Evolutionary conservation across 2,888 invertebrate genomes (phyloP), one percentile per base, ranked within the genome.

Genomic region (Scaptodrosophila latifasciaeformis): DNA sequence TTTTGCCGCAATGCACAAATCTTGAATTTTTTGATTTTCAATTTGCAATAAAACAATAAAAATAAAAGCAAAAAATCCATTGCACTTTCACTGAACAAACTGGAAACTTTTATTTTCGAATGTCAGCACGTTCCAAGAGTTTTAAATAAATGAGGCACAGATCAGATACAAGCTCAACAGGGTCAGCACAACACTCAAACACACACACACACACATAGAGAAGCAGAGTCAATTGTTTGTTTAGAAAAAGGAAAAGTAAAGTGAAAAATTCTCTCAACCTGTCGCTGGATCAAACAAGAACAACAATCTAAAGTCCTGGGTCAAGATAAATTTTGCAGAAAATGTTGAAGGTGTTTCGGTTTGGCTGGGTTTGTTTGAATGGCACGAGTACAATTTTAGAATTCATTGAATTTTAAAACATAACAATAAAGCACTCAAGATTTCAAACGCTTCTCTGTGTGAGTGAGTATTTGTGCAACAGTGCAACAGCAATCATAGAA

Each of bases 361-460:
- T n/a, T n/a, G n/a, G n/a, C n/a, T n/a, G n/a, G 24, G 24, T 24
- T 24, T 5, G 24, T 24, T n/a, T 24, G 24, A 7, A 24, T 40
- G 19, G 7, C 17, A 6, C 43, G 15, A 24, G 35, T 37, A 40
- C 53, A 68, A 60, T 82, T 82, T 80, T 78, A 78, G 81, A 81
- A 82, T 81, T 82, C 82, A 81, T 82, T 81, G 81, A 81, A 81
- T 81, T 82, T 80, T 78, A 80, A 82, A 82, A 76, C 81, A 78
- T 78, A 81, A 82, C 82, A 82, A 81, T 82, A 81, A 81, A 81
- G 76, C 82, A 81, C 82, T 82, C 82, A 82, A 70, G 77, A 65
- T 65, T 70, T 58, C 18, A 13, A 7, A 13, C 4, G 24, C 24
- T n/a, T n/a, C n/a, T n/a, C n/a, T n/a, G n/a, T n/a, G n/a, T n/a